Conservation (phyloP, 37 sponge, comb jelly and placozoan genomes). For the Halichondria panicea region DNA sequence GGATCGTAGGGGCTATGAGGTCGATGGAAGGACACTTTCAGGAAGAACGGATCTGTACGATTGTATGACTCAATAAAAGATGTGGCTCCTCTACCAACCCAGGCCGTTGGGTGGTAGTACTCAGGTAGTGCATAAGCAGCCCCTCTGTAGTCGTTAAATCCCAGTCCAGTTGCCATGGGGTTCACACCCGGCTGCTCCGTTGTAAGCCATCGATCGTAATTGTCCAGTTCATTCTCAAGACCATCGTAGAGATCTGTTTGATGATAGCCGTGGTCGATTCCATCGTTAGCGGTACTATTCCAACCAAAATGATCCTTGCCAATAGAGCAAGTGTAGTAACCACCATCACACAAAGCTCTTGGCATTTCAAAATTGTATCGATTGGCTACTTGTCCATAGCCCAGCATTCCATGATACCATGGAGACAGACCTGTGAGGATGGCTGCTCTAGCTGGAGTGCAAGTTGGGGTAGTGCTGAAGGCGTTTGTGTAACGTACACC, state of each 20-base stretch:
- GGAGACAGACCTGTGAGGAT: conserved; percentile 74
- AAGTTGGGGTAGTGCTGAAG: conserved; percentile 73
- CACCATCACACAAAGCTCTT: conserved; percentile 34
- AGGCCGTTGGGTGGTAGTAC: conserved; percentile 77
- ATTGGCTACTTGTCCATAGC: conserved; percentile 51
- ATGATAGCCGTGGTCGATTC: conserved; percentile 58
- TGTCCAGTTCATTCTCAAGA: conserved; percentile 46
- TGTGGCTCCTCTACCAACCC: conserved; percentile 60
- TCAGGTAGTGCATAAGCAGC: conserved; percentile 58
- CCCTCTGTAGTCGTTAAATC: conserved; percentile 68
- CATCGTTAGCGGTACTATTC: conserved; percentile 42
- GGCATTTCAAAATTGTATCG: conserved; percentile 57
- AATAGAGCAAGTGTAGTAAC: conserved; percentile 58
- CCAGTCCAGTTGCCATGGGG: conserved; percentile 70
- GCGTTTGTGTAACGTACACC: conserved; percentile 59
- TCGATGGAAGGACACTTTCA: conserved; percentile 76
- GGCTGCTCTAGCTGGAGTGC: conserved; percentile 77
- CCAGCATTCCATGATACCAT: conserved; percentile 83
- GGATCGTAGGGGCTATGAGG: conserved; percentile 84
- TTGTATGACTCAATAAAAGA: conserved; percentile 54
- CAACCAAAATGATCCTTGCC: conserved; percentile 83
- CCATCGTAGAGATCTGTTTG: conserved; percentile 72
- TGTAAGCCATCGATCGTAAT: conserved; percentile 72
- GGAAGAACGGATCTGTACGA: conserved; percentile 58
- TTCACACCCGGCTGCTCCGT: conserved; percentile 43